Evolutionary conservation across 2,888 invertebrate species (phyloP), one percentile per base, ranked within the genome.

Genomic region (Sialis lutaria): DNA sequence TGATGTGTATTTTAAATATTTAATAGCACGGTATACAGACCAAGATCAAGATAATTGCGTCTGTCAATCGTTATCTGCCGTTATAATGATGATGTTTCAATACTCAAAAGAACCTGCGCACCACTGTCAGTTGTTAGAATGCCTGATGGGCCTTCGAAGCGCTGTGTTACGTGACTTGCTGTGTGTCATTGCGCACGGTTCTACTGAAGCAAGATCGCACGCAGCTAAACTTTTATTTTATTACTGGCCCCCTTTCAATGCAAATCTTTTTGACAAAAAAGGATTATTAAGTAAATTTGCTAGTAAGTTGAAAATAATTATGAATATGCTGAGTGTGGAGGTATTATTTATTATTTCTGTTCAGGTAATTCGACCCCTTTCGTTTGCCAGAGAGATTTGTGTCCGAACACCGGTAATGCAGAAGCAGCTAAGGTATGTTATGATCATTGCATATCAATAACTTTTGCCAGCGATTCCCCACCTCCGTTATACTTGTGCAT

Each of bases 231-330:
- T 98, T 37, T 75, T 98, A 44, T 97, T 98, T 68, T 93, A 96
- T 70, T 98, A 98, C 65, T 98, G 97, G 96, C 98, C 98, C 5
- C 88, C 95, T 4, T 86, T 97, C 58, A 93, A 96, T 66, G 87
- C 93, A 30, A 87, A 88, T 59, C 75, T 92, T 6, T 87, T 91
- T 57, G 96, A 96, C 62, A 74, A 91, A 47, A 85, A 87, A 58
- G 85, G 86, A 3, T 73, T 90, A 48, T 79, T 90, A 48, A 84
- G 88, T 58, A 89, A 89, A 70, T 81, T 90, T 58, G 82, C 87
- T 53, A 87, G 90, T 88, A 61, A 70, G 69, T 65, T 35, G 35
- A 35, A 35, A 9, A 9, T 35, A 9, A 9, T 35, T 35, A 35
- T 35, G 35, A 35, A 35, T 35, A 35, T 35, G 8, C 3, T 9